Base-by-base conservation (phyloP, 2,797 vertebrate species). In the Tiaroga cobitis region DNA sequence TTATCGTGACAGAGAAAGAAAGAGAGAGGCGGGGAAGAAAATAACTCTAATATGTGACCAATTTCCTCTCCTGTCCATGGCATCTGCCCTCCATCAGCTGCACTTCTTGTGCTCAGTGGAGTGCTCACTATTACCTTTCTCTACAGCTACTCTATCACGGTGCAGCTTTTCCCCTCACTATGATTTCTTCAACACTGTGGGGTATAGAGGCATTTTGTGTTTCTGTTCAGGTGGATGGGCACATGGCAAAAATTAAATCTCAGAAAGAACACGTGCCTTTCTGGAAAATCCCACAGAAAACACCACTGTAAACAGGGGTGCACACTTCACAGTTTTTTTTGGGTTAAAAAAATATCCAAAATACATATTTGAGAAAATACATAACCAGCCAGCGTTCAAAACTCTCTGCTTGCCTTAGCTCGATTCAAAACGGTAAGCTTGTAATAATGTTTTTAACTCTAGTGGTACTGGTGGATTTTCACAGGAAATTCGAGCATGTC, bases 41-140 rank as follows among this genome's bases (percentile, higher is more conserved):
- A 85, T 80, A 59, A 65, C 77, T 85, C 29, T 85, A 85, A 85
- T 80, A 85, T 85, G 84, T 74, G 84, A 63, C 77, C 84, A 85
- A 85, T 85, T 85, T 85, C 84, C 77, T 73, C 77, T 72, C 69
- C 68, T 73, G 84, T 85, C 56, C 77, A 85, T 85, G 41, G 84
- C 84, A 85, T 85, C 84, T 85, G 56, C 54, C 84, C 84, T 74
- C 83, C 75, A 79, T 84, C 75, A 84, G 37, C 75, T 43, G n/a
- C 37, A 79, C 65, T 84, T 84, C 68, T 80, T 74, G 56, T 26
- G 77, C 54, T 85, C 56, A 24, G 41, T 74, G 84, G 67, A 85
- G 76, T 74, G 84, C 78, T 85, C 77, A 54, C 68, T 73, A 69
- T 51, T 85, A 80, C 76, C 54, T 85, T 80, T 37, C 41, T 63